A percentile compares a stretch with the other conserved stretches of the same genome.
These are phyloP conservation scores for Homalodisca vitripennis DNA, from an alignment of 1,140 invertebrate genomes.

Conservation along the genomic window DNA sequence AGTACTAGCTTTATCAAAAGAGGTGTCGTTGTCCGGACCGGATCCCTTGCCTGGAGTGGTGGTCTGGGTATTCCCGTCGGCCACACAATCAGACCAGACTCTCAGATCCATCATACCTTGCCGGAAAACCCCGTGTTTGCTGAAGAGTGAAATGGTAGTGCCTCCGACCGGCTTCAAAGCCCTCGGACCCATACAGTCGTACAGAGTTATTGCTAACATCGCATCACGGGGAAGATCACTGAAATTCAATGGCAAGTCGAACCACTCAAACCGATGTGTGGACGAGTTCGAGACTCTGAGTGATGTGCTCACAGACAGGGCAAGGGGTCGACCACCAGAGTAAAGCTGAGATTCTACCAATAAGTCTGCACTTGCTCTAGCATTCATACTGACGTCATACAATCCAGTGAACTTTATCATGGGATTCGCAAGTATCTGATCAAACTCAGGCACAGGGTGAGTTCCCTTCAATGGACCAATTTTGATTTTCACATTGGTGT, in stretches of 20 bases:
- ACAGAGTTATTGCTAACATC: slow-evolving; percentile 87
- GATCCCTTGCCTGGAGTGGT: slow-evolving; percentile 81
- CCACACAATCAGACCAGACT: slow-evolving; percentile 78
- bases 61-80: slow-evolving; percentile 66
- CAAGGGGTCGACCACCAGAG: slow-evolving; percentile 74
- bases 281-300: slow-evolving; percentile 72
- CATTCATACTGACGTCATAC: no score
- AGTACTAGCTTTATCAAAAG: no score
- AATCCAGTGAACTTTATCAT: slow-evolving; percentile 87
- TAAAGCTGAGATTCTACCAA: slow-evolving; percentile 87
- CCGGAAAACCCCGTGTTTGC: slow-evolving; percentile 84
- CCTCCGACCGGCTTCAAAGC: slow-evolving; percentile 83
- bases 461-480: slow-evolving; percentile 96
- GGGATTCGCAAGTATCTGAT: slow-evolving; percentile 85
- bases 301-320: slow-evolving; percentile 87
- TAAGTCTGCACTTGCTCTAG: slow-evolving; percentile 78
- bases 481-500: slow-evolving; percentile 87
- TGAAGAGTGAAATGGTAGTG: slow-evolving; percentile 88
- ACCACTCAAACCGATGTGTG: slow-evolving; percentile 96
- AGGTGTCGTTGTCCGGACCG: no score
- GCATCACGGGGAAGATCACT: slow-evolving; percentile 90
- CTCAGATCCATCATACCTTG: slow-evolving; percentile 77
- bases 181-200: slow-evolving; percentile 87
- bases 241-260: slow-evolving; percentile 89
- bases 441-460: slow-evolving; percentile 80